Percentiles rank a stretch among this genome's conserved stretches.
These are phyloP conservation scores for Cariama cristata DNA, from an alignment of 2,113 vertebrate genomes.

Conservation along the genomic window DNA sequence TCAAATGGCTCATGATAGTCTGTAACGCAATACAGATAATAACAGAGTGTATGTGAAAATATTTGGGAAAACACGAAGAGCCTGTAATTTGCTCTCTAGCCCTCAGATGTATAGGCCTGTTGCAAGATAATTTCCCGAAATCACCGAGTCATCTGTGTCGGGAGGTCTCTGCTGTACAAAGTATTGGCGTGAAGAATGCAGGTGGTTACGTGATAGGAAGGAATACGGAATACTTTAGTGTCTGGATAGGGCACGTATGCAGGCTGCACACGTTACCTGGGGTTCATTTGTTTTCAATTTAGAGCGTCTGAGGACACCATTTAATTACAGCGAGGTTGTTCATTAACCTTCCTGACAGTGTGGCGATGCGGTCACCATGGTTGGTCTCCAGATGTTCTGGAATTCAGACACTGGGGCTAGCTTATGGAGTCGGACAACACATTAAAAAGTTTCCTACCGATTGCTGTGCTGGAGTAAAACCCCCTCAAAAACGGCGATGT, in stretches of 20 bases:
- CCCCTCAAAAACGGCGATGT: neutral
- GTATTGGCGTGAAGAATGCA: neutral
- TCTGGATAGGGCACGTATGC: neutral
- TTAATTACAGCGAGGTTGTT: neutral
- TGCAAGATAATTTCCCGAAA: neutral
- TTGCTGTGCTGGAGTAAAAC: neutral
- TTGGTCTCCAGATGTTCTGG: neutral
- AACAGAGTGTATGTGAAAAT: constrained; percentile 23
- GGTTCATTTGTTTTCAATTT: neutral
- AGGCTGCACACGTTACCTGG: neutral
- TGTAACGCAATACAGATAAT: constrained; percentile 52
- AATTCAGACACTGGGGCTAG: neutral
- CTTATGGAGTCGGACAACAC: neutral
- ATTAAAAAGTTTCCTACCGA: neutral
- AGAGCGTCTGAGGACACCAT: neutral
- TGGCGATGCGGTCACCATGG: neutral
- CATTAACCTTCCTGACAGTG: neutral
- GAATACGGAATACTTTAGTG: neutral
- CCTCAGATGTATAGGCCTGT: neutral
- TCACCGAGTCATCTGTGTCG: neutral
- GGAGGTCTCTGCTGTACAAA: neutral
- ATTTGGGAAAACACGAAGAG: constrained; percentile 19
- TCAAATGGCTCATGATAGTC: constrained; percentile 17
- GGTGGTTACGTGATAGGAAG: neutral
- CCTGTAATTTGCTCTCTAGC: constrained; percentile 44